Conservation (phyloP, 2,113 vertebrate species). For the Grallaria varia region DNA sequence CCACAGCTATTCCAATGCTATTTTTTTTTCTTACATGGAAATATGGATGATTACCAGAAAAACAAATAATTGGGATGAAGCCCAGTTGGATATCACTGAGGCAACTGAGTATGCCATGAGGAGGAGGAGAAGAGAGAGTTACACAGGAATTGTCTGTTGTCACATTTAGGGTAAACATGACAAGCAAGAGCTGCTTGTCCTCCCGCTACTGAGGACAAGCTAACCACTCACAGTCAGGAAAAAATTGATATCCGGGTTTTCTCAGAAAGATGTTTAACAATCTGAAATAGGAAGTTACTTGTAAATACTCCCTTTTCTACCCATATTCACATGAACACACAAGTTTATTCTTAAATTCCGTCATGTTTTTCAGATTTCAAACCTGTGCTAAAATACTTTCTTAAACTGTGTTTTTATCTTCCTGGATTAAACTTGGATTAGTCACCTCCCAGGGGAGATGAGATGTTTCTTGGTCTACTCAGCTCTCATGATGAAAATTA, state of each 20-base stretch:
- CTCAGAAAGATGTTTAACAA: not conserved
- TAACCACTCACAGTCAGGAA: not conserved
- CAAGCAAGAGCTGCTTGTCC: constrained; percentile 28
- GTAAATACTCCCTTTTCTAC: not conserved
- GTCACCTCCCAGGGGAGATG: constrained; percentile 7
- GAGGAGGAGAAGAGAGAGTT: not conserved
- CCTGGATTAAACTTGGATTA: constrained; percentile 1
- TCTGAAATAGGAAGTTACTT: not conserved
- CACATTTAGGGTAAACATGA: constrained; percentile 45
- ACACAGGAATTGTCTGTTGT: constrained; percentile 28
- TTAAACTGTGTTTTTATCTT: not conserved
- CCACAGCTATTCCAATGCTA: constrained; percentile 1
- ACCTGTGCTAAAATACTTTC: not conserved
- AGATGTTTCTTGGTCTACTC: not conserved
- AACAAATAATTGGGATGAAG: constrained; percentile 46
- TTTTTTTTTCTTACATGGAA: constrained; percentile 15
- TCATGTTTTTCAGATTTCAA: not conserved
- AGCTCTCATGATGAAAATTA: not conserved
- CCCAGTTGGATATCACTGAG: constrained; percentile 31
- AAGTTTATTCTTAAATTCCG: not conserved
- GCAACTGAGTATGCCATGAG: constrained; percentile 12
- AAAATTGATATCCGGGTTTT: not conserved
- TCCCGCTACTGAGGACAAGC: not conserved
- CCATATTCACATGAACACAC: not conserved
- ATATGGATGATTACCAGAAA: constrained; percentile 56